Percentiles rank a stretch among this genome's conserved stretches.
These are phyloP conservation scores for Rhinoderma darwinii DNA, from an alignment of 2,113 vertebrate species.

Conservation along the genomic window DNA sequence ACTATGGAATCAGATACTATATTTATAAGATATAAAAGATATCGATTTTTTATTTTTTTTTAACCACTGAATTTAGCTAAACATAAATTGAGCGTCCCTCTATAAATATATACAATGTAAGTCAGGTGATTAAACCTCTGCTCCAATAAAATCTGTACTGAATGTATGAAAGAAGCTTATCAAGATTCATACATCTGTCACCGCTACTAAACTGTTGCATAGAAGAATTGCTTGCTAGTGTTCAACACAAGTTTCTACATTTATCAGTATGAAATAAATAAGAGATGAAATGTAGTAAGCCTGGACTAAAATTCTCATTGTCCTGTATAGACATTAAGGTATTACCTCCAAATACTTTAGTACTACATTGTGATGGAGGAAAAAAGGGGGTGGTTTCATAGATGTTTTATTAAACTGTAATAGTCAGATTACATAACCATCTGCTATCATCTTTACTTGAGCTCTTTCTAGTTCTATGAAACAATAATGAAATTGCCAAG, in stretches of 20 bases:
- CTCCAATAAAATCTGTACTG: constrained; percentile 25
- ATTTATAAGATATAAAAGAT: not conserved
- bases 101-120: not conserved
- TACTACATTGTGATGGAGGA: not conserved
- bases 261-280: not conserved
- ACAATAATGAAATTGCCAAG: constrained; percentile 50
- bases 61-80: not conserved
- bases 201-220: not conserved
- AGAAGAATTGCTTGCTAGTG: not conserved
- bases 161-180: constrained; percentile 46
- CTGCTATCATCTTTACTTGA: constrained; percentile 51
- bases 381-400: constrained; percentile 19
- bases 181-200: constrained; percentile 44
- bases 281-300: not conserved
- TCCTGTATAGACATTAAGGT: not conserved
- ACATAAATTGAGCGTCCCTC: not conserved
- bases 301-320: not conserved
- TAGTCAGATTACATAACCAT: constrained; percentile 55
- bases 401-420: constrained; percentile 27
- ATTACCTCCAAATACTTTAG: not conserved
- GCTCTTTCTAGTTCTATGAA: constrained; percentile 44
- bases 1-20: not conserved
- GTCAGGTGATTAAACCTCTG: constrained; percentile 34
- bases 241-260: not conserved
- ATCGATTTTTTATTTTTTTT: too few relatives aligned